These are phyloP conservation scores for Corvus hawaiiensis DNA, from an alignment of 2,113 vertebrate genomes.

Conservation along the genomic window DNA sequence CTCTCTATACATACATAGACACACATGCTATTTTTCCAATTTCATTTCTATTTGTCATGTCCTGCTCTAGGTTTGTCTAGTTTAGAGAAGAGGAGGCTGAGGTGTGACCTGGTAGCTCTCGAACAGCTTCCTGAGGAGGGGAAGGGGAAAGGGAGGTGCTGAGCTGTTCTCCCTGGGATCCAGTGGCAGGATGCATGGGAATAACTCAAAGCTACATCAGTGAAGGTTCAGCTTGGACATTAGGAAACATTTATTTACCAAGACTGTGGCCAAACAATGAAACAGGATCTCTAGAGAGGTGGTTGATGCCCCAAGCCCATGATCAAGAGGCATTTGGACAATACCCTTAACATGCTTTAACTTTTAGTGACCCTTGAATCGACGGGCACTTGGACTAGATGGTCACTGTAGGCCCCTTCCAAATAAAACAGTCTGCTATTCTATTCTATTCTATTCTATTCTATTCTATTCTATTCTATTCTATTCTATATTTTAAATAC, in stretches of 20 bases:
- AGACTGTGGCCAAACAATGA: background rate
- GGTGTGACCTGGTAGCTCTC: background rate
- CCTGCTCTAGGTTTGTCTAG: background rate
- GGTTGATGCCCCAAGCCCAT: fast-evolving
- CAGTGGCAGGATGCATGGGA: fast-evolving
- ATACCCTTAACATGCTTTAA: background rate
- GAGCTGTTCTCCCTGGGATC: background rate
- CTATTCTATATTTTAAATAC: background rate
- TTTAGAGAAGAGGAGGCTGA: background rate
- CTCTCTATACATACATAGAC: background rate
- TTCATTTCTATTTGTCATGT: background rate
- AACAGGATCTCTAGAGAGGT: background rate
- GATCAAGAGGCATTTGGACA: background rate
- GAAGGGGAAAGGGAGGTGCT: background rate
- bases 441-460: background rate
- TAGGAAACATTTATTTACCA: background rate
- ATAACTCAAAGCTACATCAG: background rate
- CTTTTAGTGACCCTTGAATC: background rate
- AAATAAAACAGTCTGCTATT: background rate
- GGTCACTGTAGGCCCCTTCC: fast-evolving
- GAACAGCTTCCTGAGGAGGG: background rate
- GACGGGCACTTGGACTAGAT: background rate
- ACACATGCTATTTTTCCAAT: background rate
- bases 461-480: background rate
- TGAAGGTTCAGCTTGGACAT: background rate